These are phyloP conservation scores for Taxidea taxus DNA, from an alignment of 2,113 vertebrate species.

Conservation along the genomic window DNA sequence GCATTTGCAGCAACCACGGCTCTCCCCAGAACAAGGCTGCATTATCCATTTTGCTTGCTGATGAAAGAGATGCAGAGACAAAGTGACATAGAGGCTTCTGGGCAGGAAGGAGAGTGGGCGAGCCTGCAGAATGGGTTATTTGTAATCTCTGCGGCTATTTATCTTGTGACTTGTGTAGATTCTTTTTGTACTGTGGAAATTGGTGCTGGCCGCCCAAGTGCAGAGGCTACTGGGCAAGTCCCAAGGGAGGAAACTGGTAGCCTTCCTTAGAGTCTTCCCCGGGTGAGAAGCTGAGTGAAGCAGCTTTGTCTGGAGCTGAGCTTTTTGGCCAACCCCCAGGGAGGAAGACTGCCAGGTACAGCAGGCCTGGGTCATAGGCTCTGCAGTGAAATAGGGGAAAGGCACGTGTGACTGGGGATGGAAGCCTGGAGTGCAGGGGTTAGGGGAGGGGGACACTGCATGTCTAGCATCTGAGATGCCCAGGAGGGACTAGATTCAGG, in stretches of 20 bases:
- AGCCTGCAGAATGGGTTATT: not conserved
- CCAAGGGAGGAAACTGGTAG: not conserved
- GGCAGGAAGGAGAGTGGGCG: too few species aligned
- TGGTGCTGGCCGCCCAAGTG: not conserved
- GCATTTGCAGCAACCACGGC: not conserved
- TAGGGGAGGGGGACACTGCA: too few species aligned
- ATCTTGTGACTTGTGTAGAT: not conserved
- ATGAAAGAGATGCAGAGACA: not conserved
- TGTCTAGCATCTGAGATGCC: not conserved
- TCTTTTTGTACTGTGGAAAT: not conserved
- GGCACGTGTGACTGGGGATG: not conserved
- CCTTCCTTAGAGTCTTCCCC: not conserved
- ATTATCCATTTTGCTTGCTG: not conserved
- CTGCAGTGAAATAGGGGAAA: not conserved
- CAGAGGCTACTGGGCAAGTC: not conserved
- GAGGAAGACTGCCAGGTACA: not conserved
- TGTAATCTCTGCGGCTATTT: not conserved
- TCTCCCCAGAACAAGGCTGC: not conserved
- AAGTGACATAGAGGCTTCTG: not conserved
- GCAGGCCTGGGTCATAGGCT: not conserved
- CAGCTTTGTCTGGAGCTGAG: not conserved
- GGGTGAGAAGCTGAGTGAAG: not conserved
- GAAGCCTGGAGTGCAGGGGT: not conserved
- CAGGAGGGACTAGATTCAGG: not conserved
- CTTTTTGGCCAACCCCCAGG: not conserved